Percentiles rank a stretch among this genome's conserved stretches.
Evolutionary conservation across 2,113 vertebrate genomes (phyloP).

Genomic region (Albula goreensis): DNA sequence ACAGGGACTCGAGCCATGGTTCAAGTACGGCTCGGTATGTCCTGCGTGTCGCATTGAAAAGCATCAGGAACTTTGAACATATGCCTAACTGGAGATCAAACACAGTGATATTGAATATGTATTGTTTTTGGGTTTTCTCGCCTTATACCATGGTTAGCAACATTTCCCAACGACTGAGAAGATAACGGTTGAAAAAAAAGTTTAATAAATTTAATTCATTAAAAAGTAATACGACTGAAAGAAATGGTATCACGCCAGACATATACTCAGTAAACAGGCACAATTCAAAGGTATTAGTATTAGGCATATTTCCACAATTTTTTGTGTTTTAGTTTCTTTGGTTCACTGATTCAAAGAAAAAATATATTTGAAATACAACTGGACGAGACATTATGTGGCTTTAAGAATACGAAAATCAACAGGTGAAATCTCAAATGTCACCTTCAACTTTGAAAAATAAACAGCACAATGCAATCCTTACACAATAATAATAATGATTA

Average conservation of each 20-base stretch:
- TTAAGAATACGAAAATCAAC: no score
- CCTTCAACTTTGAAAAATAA: no score
- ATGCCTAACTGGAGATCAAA: background rate
- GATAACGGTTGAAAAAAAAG: background rate
- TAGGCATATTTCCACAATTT: background rate
- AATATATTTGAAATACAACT: no score
- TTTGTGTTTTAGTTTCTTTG: background rate
- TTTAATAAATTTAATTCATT: no score
- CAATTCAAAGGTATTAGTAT: no score
- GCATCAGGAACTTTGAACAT: background rate
- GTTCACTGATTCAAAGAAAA: background rate
- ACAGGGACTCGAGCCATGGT: background rate
- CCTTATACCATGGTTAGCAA: background rate
- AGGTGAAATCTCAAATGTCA: no score
- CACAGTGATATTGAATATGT: background rate
- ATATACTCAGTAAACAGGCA: no score
- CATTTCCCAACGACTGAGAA: background rate
- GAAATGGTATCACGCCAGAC: no score
- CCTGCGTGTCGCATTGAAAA: background rate
- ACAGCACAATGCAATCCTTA: no score
- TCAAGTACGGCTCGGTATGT: background rate
- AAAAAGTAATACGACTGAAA: no score
- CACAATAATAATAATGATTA: background rate
- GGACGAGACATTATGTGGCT: no score
- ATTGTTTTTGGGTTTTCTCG: background rate